Evolutionary conservation across 1,140 invertebrate genomes (phyloP).

Genomic region (Drusus annulatus): DNA sequence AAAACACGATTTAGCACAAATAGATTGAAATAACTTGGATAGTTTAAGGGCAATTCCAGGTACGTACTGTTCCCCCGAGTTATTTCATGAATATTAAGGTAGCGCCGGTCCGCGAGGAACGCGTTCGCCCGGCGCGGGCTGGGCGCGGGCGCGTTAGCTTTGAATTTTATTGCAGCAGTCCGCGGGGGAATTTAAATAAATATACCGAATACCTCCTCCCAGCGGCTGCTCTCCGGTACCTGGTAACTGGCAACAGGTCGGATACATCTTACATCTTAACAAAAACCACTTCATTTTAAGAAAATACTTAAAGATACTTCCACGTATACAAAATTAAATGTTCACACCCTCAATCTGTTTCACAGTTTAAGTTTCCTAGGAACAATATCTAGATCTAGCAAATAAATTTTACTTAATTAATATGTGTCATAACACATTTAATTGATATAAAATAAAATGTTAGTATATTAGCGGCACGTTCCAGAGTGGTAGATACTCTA

Average conservation of each 20-base stretch:
- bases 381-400: no score
- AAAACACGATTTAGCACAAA: no score
- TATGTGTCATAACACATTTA: no score
- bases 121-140: background rate
- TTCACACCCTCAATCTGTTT: background rate
- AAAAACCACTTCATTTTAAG: background rate
- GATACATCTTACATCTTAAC: background rate
- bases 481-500: no score
- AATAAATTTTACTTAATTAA: no score
- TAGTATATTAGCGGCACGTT: no score
- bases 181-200: slow-evolving; percentile 27
- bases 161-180: slow-evolving; percentile 22
- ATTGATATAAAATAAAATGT: no score
- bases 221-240: no score
- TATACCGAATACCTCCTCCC: background rate
- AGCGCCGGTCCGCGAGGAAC: background rate
- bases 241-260: slow-evolving; percentile 14
- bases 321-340: background rate
- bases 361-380: no score
- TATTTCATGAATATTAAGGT: slow-evolving; percentile 16
- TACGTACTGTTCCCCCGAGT: background rate
- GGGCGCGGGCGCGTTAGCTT: background rate
- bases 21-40: no score
- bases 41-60: background rate
- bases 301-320: background rate